Evolutionary conservation across 2,113 vertebrate species (phyloP).

Genomic region (Andinoacara biseriatus): DNA sequence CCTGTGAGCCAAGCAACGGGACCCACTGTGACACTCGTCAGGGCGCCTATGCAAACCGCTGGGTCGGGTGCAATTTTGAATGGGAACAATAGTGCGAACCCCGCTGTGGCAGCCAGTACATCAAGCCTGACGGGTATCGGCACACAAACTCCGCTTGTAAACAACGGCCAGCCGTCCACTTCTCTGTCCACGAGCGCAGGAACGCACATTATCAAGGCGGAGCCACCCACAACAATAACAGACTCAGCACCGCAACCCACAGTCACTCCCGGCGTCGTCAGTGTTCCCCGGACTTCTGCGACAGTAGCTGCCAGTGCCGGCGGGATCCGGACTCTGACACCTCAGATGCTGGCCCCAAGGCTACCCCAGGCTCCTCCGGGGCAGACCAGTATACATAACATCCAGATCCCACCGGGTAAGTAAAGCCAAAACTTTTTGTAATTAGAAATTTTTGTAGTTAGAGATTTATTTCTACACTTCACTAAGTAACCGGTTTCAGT

Average conservation of each 20-base stretch:
- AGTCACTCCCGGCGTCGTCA: slow-evolving; percentile 76
- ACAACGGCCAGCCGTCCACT: slow-evolving; percentile 55
- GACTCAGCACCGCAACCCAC: slow-evolving; percentile 82
- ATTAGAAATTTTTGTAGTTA: background rate
- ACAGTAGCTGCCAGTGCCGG: slow-evolving; percentile 72
- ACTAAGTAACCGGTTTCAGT: background rate
- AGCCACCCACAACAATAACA: slow-evolving; percentile 88
- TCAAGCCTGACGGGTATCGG: slow-evolving; percentile 64
- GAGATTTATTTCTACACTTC: background rate
- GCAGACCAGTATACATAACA: slow-evolving; percentile 93
- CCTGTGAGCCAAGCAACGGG: slow-evolving; percentile 54
- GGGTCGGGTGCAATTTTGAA: slow-evolving; percentile 79
- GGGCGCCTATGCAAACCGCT: slow-evolving; percentile 85
- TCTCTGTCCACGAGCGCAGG: slow-evolving; percentile 60
- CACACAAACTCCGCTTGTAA: slow-evolving; percentile 46
- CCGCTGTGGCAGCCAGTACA: slow-evolving; percentile 42
- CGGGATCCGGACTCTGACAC: slow-evolving; percentile 87
- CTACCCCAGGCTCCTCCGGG: slow-evolving; percentile 87
- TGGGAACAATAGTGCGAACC: slow-evolving; percentile 66
- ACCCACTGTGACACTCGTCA: slow-evolving; percentile 81
- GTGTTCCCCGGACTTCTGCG: slow-evolving; percentile 82
- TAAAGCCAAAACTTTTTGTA: background rate
- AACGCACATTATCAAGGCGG: slow-evolving; percentile 84
- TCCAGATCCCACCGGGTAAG: slow-evolving; percentile 97
- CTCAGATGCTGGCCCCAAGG: slow-evolving; percentile 93